Percentiles rank a stretch among this genome's conserved stretches.
Conservation (phyloP, 2,113 vertebrate genomes). For the Menura novaehollandiae region DNA sequence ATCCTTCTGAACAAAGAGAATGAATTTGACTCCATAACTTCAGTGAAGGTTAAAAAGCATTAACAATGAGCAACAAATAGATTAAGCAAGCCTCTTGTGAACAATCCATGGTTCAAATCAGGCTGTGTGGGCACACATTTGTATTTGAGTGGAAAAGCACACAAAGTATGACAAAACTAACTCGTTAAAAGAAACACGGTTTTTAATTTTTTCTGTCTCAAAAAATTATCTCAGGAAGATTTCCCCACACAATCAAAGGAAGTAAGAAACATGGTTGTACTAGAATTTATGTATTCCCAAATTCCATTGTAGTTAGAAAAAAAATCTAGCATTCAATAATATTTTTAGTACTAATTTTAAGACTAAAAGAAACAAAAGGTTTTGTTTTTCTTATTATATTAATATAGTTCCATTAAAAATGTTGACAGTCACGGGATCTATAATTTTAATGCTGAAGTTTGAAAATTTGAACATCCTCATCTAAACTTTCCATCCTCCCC, state of each 20-base stretch:
- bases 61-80: not conserved
- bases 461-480: not conserved
- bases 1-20: not conserved
- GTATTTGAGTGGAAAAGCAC: not conserved
- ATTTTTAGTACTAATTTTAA: not conserved
- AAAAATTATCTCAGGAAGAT: not conserved
- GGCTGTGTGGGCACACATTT: not conserved
- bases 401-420: not conserved
- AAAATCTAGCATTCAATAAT: not conserved
- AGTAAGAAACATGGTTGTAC: not conserved
- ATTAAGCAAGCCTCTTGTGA: not conserved
- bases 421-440: not conserved
- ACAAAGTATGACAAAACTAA: not conserved
- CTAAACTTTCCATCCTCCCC: not conserved
- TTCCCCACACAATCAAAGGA: not conserved
- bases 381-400: not conserved
- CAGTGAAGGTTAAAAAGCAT: not conserved
- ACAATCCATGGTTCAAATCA: not conserved
- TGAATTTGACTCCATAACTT: not conserved
- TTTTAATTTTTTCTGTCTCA: not conserved
- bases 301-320: not conserved
- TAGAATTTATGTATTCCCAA: not conserved
- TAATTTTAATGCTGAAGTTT: not conserved
- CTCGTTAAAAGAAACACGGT: accelerated
- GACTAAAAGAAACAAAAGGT: not conserved